Conservation (phyloP, 23 tunicate genomes). For the Styela plicata region DNA sequence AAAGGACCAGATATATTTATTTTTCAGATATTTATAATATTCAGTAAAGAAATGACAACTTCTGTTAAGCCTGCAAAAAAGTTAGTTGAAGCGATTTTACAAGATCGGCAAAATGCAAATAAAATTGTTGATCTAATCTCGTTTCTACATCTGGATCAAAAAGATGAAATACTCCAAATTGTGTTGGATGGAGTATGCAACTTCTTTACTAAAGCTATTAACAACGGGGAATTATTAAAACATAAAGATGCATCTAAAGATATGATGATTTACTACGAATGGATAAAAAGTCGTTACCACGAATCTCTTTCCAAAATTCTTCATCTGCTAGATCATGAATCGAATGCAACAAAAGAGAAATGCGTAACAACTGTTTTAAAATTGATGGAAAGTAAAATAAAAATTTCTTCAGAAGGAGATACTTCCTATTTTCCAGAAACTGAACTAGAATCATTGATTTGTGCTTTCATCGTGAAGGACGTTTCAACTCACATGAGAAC, state of each 20-base stretch:
- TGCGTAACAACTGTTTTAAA: neutral
- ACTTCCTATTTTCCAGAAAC: neutral
- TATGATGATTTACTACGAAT: neutral
- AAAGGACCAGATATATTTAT: too few species aligned
- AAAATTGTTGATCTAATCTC: constrained; percentile 10
- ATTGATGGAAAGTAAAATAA: constrained; percentile 4
- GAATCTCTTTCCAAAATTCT: neutral
- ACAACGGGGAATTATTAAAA: neutral
- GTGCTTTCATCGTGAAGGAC: neutral
- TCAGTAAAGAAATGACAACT: too few species aligned
- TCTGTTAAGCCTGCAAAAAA: neutral
- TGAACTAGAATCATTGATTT: neutral
- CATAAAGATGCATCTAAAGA: neutral
- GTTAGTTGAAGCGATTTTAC: neutral
- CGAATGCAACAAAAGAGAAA: neutral
- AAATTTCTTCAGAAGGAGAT: neutral
- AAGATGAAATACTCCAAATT: neutral
- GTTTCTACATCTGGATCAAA: neutral
- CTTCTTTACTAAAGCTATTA: neutral
- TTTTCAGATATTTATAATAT: too few species aligned
- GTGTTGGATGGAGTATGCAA: neutral
- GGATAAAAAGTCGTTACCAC: neutral
- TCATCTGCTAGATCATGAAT: neutral
- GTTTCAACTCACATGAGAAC: neutral
- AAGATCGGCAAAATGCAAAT: neutral